A percentile compares a stretch with the other conserved stretches of the same genome.
These are phyloP conservation scores for Lydus trimaculatus DNA, from an alignment of 2,888 invertebrate genomes.

Conservation along the genomic window DNA sequence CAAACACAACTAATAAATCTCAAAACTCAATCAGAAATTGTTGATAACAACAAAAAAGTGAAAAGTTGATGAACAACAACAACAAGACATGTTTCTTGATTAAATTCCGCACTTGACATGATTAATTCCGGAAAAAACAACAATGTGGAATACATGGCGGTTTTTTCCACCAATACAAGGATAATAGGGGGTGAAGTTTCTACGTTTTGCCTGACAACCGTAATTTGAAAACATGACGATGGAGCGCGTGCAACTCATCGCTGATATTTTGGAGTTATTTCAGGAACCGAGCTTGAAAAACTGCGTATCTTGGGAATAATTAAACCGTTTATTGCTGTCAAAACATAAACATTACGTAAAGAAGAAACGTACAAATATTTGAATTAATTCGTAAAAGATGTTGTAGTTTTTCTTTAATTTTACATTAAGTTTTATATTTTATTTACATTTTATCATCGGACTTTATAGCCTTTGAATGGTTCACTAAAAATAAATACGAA, in stretches of 20 bases:
- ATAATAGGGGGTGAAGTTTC: too few species aligned
- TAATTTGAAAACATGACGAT: background rate
- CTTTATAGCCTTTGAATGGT: background rate
- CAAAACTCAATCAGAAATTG: background rate
- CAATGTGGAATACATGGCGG: too few species aligned
- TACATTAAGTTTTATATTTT: background rate
- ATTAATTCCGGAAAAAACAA: background rate
- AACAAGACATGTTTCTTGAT: background rate
- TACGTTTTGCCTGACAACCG: too few species aligned
- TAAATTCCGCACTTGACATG: background rate
- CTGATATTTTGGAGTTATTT: background rate
- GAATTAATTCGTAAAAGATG: background rate
- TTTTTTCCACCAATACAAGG: background rate
- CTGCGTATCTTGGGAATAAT: background rate
- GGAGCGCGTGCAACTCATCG: background rate
- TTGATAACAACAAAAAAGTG: background rate
- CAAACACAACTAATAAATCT: background rate
- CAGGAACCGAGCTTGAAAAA: background rate
- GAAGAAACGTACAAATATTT: background rate
- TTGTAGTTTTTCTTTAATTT: background rate
- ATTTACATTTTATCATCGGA: background rate
- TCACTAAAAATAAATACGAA: background rate
- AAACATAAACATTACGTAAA: background rate
- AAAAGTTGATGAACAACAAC: conserved; percentile 2
- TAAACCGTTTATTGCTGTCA: background rate